Conservation (phyloP, 2,888 invertebrate genomes). For the Zygaena filipendulae region DNA sequence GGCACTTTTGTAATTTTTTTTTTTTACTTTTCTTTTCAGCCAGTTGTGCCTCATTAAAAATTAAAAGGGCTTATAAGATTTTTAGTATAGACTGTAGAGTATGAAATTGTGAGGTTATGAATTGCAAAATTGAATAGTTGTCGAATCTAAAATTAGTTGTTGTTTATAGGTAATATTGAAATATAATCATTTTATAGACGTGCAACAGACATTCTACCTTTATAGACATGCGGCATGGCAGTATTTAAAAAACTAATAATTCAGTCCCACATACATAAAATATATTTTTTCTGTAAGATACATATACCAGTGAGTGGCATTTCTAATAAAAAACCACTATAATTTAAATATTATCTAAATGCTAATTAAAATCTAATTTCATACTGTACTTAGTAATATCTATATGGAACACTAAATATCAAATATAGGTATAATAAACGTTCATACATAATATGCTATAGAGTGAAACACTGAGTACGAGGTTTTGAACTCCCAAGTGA, state of each 20-base stretch:
- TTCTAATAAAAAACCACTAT: conserved; percentile 34
- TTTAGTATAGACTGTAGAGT: too few relatives aligned
- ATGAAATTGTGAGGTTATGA: too few relatives aligned
- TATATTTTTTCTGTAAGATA: conserved; percentile 47
- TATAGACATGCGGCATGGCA: conserved; percentile 56
- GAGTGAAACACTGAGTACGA: conserved; percentile 40
- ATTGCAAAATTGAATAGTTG: too few relatives aligned
- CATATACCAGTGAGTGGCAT: conserved; percentile 36
- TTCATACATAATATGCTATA: conserved; percentile 36
- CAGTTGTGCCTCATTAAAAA: too few relatives aligned
- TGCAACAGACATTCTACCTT: conserved; percentile 52
- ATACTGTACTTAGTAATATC: too few relatives aligned
- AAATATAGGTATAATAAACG: conserved; percentile 35
- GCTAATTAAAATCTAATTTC: conserved; percentile 28
- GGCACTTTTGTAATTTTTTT: too few relatives aligned
- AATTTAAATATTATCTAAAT: too few relatives aligned
- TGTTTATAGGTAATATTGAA: too few relatives aligned
- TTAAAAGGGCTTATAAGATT: too few relatives aligned
- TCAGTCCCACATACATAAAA: conserved; percentile 24
- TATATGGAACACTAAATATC: conserved; percentile 29
- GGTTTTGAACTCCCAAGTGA: conserved; percentile 35
- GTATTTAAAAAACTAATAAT: conserved; percentile 33
- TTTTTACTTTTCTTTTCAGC: too few relatives aligned
- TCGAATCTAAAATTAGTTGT: too few relatives aligned
- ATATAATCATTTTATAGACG: conserved; percentile 27